Percentiles rank a stretch among this genome's conserved stretches.
These are phyloP conservation scores for Kryptolebias ocellatus DNA, from an alignment of 2,797 vertebrate genomes.

Conservation along the genomic window DNA sequence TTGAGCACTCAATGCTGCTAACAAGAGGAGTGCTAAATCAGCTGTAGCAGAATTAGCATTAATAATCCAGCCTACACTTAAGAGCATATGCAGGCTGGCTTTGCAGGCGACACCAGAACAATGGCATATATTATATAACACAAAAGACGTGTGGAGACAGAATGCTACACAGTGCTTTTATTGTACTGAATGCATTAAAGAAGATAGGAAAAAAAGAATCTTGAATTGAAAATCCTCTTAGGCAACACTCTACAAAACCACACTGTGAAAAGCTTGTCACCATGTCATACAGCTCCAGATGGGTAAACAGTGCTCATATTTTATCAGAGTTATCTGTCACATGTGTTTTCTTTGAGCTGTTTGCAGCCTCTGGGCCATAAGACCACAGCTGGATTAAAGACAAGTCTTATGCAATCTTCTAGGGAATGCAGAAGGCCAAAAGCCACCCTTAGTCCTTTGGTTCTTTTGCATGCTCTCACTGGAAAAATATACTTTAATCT, in stretches of 20 bases:
- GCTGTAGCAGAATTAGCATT: slow-evolving; percentile 58
- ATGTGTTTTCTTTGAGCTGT: slow-evolving; percentile 51
- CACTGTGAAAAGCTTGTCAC: slow-evolving; percentile 39
- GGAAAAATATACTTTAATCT: too few relatives aligned
- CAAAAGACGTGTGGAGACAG: slow-evolving; percentile 11
- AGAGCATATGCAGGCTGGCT: slow-evolving; percentile 27
- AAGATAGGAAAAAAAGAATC: slow-evolving; percentile 7
- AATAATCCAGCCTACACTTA: slow-evolving; percentile 51
- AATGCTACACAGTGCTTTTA: slow-evolving; percentile 23
- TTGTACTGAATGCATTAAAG: slow-evolving; percentile 47
- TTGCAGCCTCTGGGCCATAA: slow-evolving; percentile 43
- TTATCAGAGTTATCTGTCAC: slow-evolving; percentile 71
- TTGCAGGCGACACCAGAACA: slow-evolving; percentile 28
- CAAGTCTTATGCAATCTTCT: slow-evolving; percentile 39
- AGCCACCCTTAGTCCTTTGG: slow-evolving; percentile 16
- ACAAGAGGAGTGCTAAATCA: slow-evolving; percentile 59
- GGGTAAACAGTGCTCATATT: slow-evolving; percentile 56
- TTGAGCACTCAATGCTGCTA: slow-evolving; percentile 50
- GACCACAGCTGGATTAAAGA: slow-evolving; percentile 52
- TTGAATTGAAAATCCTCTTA: slow-evolving; percentile 59
- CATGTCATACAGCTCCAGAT: slow-evolving; percentile 56
- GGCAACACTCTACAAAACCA: slow-evolving; percentile 26
- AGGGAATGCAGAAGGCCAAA: slow-evolving; percentile 37
- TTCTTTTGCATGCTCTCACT: slow-evolving; percentile 1
- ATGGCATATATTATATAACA: slow-evolving; percentile 29